phyloP scores from a whole-genome alignment of 2,888 invertebrate genomes.

The Aquatica leii region DNA sequence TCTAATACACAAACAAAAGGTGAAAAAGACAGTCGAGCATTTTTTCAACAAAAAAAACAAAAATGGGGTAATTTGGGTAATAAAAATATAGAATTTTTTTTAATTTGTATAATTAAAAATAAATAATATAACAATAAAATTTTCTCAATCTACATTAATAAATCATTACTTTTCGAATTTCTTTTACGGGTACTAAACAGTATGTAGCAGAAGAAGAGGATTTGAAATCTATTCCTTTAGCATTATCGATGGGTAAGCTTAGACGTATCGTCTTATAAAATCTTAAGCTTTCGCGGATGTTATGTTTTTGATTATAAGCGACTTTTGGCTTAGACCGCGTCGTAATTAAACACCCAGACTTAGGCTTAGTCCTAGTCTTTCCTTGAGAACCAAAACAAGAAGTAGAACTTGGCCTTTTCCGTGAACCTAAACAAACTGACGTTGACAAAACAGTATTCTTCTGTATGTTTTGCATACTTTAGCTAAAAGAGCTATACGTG shows the following conservation, averaged over 20 bases:
- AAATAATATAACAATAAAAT: slow-evolving; percentile 27
- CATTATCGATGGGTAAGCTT: slow-evolving; percentile 65
- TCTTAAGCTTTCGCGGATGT: too few relatives aligned
- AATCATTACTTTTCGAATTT: slow-evolving; percentile 13
- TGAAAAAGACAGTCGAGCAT: slow-evolving; percentile 63
- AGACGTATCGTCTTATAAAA: slow-evolving; percentile 31
- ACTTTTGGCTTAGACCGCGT: too few relatives aligned
- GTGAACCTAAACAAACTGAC: too few relatives aligned
- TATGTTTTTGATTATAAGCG: too few relatives aligned
- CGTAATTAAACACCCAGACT: too few relatives aligned
- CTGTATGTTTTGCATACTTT: too few relatives aligned
- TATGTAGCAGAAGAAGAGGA: slow-evolving; percentile 68
- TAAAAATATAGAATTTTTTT: slow-evolving; percentile 13
- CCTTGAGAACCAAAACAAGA: too few relatives aligned
- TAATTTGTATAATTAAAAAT: slow-evolving; percentile 28
- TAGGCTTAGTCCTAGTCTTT: too few relatives aligned
- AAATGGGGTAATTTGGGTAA: slow-evolving; percentile 69
- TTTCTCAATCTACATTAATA: slow-evolving; percentile 22
- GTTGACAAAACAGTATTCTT: too few relatives aligned
- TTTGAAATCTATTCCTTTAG: slow-evolving; percentile 69
- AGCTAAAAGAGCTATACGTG: too few relatives aligned
- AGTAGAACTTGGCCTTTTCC: too few relatives aligned
- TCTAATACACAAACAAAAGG: slow-evolving; percentile 63
- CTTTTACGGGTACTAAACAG: slow-evolving; percentile 69
- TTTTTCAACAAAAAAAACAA: slow-evolving; percentile 66